A percentile compares a stretch with the other conserved stretches of the same genome.
These are phyloP conservation scores for Meiosimyza platycephala DNA, from an alignment of 2,888 invertebrate genomes.

Conservation along the genomic window DNA sequence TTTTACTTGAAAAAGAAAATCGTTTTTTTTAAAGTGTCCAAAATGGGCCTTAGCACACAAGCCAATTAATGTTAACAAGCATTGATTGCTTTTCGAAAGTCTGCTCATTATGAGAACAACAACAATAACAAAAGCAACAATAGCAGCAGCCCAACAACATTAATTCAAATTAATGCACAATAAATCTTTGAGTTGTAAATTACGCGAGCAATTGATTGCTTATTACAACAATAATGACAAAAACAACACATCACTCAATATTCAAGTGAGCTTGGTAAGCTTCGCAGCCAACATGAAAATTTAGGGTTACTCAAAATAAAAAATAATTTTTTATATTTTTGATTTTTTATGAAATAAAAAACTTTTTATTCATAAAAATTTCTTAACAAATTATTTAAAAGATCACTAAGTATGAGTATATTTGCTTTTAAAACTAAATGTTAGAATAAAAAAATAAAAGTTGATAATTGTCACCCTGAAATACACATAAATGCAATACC, in stretches of 20 bases:
- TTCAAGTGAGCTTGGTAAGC: neutral
- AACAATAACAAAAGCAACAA: constrained; percentile 11
- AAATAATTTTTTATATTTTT: no score
- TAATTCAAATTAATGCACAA: neutral
- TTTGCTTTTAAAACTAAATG: no score
- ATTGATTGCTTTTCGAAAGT: constrained; percentile 8
- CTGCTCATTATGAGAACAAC: neutral
- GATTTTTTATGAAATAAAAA: no score
- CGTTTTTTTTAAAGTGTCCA: no score
- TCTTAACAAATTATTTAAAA: no score
- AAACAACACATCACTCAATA: constrained; percentile 19
- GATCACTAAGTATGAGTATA: no score
- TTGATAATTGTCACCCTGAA: neutral
- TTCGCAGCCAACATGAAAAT: no score
- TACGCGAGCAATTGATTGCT: constrained; percentile 18
- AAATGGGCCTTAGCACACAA: neutral
- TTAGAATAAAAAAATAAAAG: neutral
- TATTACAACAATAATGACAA: neutral
- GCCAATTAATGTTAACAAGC: neutral
- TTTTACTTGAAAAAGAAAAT: no score
- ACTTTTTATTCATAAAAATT: no score
- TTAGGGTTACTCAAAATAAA: no score
- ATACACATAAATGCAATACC: neutral
- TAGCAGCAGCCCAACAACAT: neutral
- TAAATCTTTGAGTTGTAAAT: constrained; percentile 7